Evolutionary conservation across 2,797 vertebrate species (phyloP).

Genomic region (Coilia nasus): DNA sequence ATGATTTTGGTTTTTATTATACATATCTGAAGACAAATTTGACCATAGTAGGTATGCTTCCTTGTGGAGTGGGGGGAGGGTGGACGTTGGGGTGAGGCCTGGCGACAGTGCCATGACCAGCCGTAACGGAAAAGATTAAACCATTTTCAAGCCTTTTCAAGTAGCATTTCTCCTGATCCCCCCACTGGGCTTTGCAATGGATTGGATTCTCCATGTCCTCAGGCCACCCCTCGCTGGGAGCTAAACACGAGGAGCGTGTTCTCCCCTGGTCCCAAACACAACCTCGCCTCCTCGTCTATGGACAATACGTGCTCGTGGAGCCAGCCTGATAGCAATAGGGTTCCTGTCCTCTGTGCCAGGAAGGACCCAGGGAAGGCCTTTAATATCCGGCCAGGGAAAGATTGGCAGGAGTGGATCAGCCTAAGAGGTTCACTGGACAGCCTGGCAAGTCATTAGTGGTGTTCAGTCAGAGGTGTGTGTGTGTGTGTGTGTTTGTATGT

Average conservation of each 20-base stretch:
- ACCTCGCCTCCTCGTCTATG: neutral
- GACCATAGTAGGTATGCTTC: no score
- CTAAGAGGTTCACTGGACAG: slow-evolving; percentile 67
- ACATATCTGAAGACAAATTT: no score
- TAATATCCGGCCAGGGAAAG: slow-evolving; percentile 67
- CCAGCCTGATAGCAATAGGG: slow-evolving; percentile 50
- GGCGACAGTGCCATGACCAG: neutral
- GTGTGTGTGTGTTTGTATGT: slow-evolving; percentile 65
- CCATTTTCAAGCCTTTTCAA: slow-evolving; percentile 8
- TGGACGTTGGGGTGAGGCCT: neutral
- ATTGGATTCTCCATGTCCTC: slow-evolving; percentile 14
- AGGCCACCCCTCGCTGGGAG: neutral
- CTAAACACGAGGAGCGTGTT: neutral
- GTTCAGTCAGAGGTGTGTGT: slow-evolving; percentile 77
- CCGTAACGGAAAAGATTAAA: neutral
- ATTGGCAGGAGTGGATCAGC: slow-evolving; percentile 59
- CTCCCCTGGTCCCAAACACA: slow-evolving; percentile 1
- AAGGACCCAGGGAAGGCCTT: slow-evolving; percentile 76
- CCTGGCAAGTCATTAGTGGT: slow-evolving; percentile 73
- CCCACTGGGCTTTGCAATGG: neutral
- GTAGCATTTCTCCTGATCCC: neutral
- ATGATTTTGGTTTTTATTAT: no score
- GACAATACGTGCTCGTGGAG: neutral
- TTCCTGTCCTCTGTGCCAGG: slow-evolving; percentile 66
- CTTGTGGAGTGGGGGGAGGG: neutral